Base-by-base conservation (phyloP, 2,888 invertebrate genomes). In the Crematogaster levior region DNA sequence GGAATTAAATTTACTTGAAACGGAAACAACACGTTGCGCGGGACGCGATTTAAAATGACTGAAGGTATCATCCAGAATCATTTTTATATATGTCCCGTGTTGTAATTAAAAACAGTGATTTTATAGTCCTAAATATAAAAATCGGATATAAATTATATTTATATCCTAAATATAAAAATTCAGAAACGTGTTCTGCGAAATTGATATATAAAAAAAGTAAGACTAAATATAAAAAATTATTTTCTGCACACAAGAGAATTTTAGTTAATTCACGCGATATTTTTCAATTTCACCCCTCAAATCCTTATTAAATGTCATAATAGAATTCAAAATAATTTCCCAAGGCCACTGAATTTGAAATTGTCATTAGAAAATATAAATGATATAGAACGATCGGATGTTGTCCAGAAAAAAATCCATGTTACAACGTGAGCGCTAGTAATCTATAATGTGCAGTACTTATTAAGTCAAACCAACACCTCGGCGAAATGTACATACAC, bases 1-100 rank as follows among this genome's bases (percentile, higher is more conserved):
- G 56, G 34, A 79, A 79, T 79, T 56, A 79, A 66, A 79, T 79
- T 79, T 79, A 68, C 68, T 66, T 43, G 66, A 66, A 56, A 63
- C 37, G 40, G 75, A 77, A 77, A 77, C 77, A 51, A 53, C 30
- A 46, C 21, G 21, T 46, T 15, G 46, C 21, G 7, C 48, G 21
- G 18, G 27, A 30, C 77, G 37, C 51, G 40, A 46, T 68, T 75
- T 63, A 27, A 63, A 63, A 18, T 27, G 51, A 63, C 40, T 48
- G n/a, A 15, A 63, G 63, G 10, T 40, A 12, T 43, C 9, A 40
- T 24, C n/a, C 24, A 7, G 51, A 63, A 48, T 37, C 37, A n/a
- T 63, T 51, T 75, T 30, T 3, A 61, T 53, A 63, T 15, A 1
- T 12, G 12, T 51, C 3, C 2, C 18, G 1, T 18, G 18, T 63